Percentiles rank a stretch among this genome's conserved stretches.
phyloP scores from a whole-genome alignment of 2,113 vertebrate species.

The Lathamus discolor region DNA sequence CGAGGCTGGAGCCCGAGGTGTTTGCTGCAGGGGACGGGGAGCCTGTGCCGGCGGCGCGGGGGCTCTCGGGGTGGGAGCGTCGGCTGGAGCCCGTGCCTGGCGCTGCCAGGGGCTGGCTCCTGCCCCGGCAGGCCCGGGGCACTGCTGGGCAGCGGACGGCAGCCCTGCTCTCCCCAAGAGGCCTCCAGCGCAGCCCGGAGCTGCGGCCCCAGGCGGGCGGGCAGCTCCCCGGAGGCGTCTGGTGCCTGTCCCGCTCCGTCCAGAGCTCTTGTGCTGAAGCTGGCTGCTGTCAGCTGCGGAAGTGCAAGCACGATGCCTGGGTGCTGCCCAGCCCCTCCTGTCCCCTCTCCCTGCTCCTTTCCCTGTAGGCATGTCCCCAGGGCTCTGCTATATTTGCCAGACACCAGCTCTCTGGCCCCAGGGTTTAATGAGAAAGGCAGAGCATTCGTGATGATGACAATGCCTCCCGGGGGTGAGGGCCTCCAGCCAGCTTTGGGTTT shows the following conservation, averaged over 20 bases:
- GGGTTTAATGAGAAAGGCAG: conserved; percentile 62
- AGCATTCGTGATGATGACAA: conserved; percentile 54
- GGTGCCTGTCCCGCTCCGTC: fast-evolving
- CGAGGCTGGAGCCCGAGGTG: neutral
- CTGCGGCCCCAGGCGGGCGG: neutral
- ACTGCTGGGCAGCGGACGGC: fast-evolving
- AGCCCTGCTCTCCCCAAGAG: neutral
- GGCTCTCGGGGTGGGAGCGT: neutral
- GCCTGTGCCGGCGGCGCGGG: neutral
- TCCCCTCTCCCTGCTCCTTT: neutral
- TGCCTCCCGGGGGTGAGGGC: conserved; percentile 47
- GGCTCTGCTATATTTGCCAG: conserved; percentile 40
- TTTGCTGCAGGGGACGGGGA: neutral
- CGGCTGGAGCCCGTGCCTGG: neutral
- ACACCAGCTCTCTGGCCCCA: conserved; percentile 18
- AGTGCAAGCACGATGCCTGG: neutral
- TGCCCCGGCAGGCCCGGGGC: neutral
- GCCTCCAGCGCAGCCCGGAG: neutral
- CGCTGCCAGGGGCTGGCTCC: fast-evolving
- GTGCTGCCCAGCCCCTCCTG: neutral
- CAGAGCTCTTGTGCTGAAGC: neutral
- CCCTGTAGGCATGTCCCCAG: conserved; percentile 7
- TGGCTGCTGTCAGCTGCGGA: neutral
- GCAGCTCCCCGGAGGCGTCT: neutral
- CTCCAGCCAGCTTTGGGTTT: conserved; percentile 44